Base-by-base conservation (phyloP, 2,113 vertebrate genomes). In the Bombycilla garrulus region DNA sequence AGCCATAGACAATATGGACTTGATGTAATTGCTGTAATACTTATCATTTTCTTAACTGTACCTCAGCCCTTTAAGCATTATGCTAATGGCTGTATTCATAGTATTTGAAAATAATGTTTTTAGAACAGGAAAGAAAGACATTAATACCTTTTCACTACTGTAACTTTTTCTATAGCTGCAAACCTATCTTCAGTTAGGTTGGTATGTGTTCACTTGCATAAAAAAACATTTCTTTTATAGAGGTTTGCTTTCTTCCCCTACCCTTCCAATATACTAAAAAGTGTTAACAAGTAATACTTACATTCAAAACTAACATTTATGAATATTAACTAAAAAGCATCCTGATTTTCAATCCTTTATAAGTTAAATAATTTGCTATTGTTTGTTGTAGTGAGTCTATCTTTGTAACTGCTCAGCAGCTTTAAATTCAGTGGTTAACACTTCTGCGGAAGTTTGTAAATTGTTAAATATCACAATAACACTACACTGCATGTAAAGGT, bases 41-140 rank as follows among this genome's bases (percentile, higher is more conserved):
- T 96, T 91, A 81, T 58, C 2, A 76, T 96, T 93, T 93, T 91
- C 60, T 89, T 91, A 61, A 76, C 40, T 81, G 51, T 25, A 67
- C 13, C 35, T 65, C 31, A 70, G 20, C 62, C 74, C 35, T 92
- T 69, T 70, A 69, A 93, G 36, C 6, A 2, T 85, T 92, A 56
- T 51, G 44, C 33, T 94, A 81, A 78, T 78, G 15, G 18, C 15
- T 86, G 11, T 51, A 53, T 73, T 64, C 29, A 38, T 4, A 50
- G 14, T 50, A 51, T 87, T 94, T 84, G 29, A 77, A 84, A 67
- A 89, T 29, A 71, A 24, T 51, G 19, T 28, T 81, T 94, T 85
- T 23, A 81, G 44, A 92, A 69, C 33, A 90, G 48, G 35, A 76
- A 85, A 45, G 38, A 74, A 79, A 94, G 29, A 45, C 33, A 26